These are phyloP conservation scores for pig (Sus scrofa) DNA, from an alignment of 2,113 vertebrate genomes.

Conservation along the genomic window DNA sequence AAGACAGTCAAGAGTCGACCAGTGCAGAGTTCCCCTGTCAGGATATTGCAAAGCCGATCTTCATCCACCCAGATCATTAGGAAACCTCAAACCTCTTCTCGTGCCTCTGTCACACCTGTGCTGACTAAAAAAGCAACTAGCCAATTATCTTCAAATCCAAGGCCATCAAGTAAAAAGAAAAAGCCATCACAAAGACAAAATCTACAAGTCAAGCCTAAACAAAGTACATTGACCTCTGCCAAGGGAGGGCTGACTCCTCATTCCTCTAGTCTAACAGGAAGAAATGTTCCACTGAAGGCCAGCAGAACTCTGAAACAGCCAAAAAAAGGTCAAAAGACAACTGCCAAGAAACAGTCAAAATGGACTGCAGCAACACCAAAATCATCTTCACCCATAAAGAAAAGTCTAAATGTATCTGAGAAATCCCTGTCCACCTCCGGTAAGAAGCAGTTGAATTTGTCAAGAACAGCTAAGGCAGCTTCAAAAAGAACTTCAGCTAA, in stretches of 20 bases:
- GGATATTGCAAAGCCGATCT: not conserved
- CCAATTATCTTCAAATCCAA: not conserved
- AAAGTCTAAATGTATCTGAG: not conserved
- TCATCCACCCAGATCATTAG: not conserved
- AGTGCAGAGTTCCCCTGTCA: not conserved
- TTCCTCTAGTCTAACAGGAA: not conserved
- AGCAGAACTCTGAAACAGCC: constrained; percentile 27
- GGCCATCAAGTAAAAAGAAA: not conserved
- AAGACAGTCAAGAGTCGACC: not conserved
- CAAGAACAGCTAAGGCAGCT: not conserved
- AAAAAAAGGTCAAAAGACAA: not conserved
- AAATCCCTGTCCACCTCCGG: not conserved
- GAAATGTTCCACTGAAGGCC: not conserved
- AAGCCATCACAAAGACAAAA: constrained; percentile 31
- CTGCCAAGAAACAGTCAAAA: constrained; percentile 23
- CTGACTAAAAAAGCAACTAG: not conserved
- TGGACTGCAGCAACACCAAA: not conserved
- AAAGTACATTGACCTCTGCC: constrained; percentile 28
- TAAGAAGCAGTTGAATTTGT: not conserved
- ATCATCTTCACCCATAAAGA: not conserved
- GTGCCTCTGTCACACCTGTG: not conserved
- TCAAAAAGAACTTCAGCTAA: not conserved
- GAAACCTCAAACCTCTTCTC: not conserved
- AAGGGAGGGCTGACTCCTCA: not conserved
- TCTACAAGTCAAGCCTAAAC: not conserved